These are phyloP conservation scores for Ischnura elegans DNA, from an alignment of 2,888 invertebrate genomes.

Conservation along the genomic window DNA sequence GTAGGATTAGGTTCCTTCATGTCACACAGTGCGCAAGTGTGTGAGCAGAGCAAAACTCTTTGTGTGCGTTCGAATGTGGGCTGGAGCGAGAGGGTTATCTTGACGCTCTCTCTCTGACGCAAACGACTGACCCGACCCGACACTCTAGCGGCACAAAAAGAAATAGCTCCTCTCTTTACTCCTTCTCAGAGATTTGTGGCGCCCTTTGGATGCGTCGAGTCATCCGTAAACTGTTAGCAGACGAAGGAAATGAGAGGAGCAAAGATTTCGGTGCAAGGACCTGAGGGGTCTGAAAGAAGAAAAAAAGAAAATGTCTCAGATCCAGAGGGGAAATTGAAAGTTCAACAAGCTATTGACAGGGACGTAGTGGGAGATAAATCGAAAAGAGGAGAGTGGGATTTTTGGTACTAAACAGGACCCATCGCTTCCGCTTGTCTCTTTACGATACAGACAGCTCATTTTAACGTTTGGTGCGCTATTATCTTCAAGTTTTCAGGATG, in stretches of 20 bases:
- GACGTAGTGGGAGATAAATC: too few species aligned
- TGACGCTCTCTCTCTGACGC: not conserved
- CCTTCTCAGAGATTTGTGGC: slow-evolving; percentile 6
- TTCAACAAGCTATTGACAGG: too few species aligned
- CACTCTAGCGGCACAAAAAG: not conserved
- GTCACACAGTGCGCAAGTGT: not conserved
- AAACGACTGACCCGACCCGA: not conserved
- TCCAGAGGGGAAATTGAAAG: too few species aligned
- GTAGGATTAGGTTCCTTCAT: not conserved
- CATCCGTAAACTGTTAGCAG: not conserved
- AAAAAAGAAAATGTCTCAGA: too few species aligned
- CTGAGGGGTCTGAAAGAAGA: not conserved
- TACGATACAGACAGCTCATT: too few species aligned
- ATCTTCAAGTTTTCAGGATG: too few species aligned
- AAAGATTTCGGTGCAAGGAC: not conserved
- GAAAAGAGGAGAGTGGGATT: too few species aligned
- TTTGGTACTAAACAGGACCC: too few species aligned
- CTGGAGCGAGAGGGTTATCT: not conserved
- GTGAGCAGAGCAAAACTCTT: not conserved
- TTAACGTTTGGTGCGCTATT: too few species aligned
- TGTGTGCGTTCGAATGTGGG: not conserved
- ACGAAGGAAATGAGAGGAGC: not conserved
- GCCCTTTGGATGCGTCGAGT: not conserved
- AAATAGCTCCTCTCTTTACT: not conserved
- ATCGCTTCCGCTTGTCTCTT: too few species aligned